Evolutionary conservation across 2,113 vertebrate species (phyloP), one percentile per base, ranked within the genome.

Genomic region (Stigmatopora nigra): DNA sequence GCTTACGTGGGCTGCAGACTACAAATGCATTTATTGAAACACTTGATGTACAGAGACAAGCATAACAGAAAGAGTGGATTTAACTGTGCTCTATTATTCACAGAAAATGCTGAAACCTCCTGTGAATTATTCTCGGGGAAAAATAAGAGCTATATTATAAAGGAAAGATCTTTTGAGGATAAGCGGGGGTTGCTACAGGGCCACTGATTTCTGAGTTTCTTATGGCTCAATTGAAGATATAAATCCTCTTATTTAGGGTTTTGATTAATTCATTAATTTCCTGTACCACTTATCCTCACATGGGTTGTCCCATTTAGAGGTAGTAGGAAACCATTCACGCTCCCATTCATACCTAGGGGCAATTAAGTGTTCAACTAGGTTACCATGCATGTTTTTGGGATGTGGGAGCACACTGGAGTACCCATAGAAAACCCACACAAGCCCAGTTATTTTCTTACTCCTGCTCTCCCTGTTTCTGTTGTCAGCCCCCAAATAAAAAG

Each of bases 141-240:
- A 61, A 66, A 62, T n/a, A 38, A 72, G 61, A 35, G 25, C 17
- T 10, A 57, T 7, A 31, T 3, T 31, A 1, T 14, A 5, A 53
- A 41, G 57, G 47, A 20, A 14, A 67, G 67, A 60, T 15, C 13
- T 64, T 64, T n/a, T 61, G 49, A 67, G 70, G 60, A 53, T 22
- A 52, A 63, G 70, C 67, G 56, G 61, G 67, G 65, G 71, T 60
- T 76, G 71, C 84, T 84, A 81, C 83, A 83, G 71, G 72, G 72
- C 60, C 80, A 82, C 77, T 81, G 86, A 86, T 85, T 81, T 81
- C 69, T 45, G 59, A 82, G 58, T 16, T 45, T 77, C 65, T 76
- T 78, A 31, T 31, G 25, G 25, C 25, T 31, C 25, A 31, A 31
- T 31, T 31, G 25, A 31, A 1, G 1, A 31, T 31, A 31, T 31